Conservation (phyloP, 2,888 invertebrate species). For the Tiliacea citrago region DNA sequence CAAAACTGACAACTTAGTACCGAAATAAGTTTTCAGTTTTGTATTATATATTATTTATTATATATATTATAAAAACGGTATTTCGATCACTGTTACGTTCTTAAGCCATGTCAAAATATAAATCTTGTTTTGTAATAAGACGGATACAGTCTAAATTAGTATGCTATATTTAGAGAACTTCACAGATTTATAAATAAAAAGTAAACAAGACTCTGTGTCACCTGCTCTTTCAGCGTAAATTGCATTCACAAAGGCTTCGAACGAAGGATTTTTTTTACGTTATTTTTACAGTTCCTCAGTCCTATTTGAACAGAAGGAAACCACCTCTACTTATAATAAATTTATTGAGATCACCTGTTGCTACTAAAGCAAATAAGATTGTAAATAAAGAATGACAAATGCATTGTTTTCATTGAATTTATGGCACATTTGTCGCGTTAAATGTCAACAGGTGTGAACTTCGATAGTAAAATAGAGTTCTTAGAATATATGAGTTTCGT, state of each 20-base stretch:
- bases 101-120: too few species aligned
- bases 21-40: too few species aligned
- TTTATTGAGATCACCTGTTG: constrained; percentile 43
- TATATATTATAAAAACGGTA: too few species aligned
- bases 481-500: constrained; percentile 28
- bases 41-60: too few species aligned
- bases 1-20: too few species aligned
- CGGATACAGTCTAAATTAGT: constrained; percentile 24
- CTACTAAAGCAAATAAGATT: constrained; percentile 19
- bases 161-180: constrained; percentile 19
- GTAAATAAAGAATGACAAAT: constrained; percentile 20
- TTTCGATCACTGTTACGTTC: too few species aligned
- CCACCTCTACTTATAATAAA: neutral
- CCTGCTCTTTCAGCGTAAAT: neutral
- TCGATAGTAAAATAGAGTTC: constrained; percentile 19
- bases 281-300: neutral
- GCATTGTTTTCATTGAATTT: constrained; percentile 41
- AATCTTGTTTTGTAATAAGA: too few species aligned
- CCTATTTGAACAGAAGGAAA: neutral
- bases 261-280: neutral
- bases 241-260: neutral
- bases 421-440: constrained; percentile 36
- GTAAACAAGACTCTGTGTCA: constrained; percentile 1
- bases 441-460: constrained; percentile 44
- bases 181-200: constrained; percentile 15